Percentiles rank a stretch among this genome's conserved stretches.
Conservation (phyloP, 2,888 invertebrate genomes). For the Griposia aprilina region DNA sequence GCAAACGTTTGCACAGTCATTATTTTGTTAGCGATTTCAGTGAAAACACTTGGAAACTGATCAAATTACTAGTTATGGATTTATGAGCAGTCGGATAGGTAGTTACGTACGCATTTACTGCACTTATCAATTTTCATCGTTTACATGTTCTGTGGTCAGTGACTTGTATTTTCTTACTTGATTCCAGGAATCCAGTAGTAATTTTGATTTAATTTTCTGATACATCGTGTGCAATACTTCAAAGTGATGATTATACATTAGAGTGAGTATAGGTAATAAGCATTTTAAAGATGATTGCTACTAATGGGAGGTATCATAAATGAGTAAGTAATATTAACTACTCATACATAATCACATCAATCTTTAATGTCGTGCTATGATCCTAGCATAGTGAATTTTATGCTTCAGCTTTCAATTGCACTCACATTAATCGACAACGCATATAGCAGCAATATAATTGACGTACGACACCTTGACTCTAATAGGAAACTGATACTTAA, state of each 20-base stretch:
- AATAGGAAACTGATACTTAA: constrained; percentile 11
- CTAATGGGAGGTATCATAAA: constrained; percentile 32
- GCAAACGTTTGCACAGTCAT: constrained; percentile 78
- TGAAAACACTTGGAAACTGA: constrained; percentile 85
- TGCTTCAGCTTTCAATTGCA: constrained; percentile 3
- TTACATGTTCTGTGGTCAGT: constrained; percentile 67
- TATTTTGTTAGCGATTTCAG: constrained; percentile 85
- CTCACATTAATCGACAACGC: background rate
- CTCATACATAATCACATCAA: constrained; percentile 7
- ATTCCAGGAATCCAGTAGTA: constrained; percentile 64
- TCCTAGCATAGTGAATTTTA: constrained; percentile 4
- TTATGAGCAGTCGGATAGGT: constrained; percentile 75
- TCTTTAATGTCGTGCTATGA: background rate
- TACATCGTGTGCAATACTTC: constrained; percentile 50
- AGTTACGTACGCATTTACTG: constrained; percentile 73
- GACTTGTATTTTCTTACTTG: constrained; percentile 65
- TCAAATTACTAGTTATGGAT: constrained; percentile 83
- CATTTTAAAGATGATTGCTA: constrained; percentile 18
- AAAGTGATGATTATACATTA: constrained; percentile 41
- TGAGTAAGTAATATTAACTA: constrained; percentile 11
- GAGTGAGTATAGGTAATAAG: constrained; percentile 17
- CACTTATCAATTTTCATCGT: constrained; percentile 74
- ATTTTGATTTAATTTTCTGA: constrained; percentile 68
- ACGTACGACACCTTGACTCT: constrained; percentile 10
- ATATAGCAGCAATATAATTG: constrained; percentile 9